These are phyloP conservation scores for Xenopus petersii DNA, from an alignment of 2,797 vertebrate genomes.

Conservation along the genomic window DNA sequence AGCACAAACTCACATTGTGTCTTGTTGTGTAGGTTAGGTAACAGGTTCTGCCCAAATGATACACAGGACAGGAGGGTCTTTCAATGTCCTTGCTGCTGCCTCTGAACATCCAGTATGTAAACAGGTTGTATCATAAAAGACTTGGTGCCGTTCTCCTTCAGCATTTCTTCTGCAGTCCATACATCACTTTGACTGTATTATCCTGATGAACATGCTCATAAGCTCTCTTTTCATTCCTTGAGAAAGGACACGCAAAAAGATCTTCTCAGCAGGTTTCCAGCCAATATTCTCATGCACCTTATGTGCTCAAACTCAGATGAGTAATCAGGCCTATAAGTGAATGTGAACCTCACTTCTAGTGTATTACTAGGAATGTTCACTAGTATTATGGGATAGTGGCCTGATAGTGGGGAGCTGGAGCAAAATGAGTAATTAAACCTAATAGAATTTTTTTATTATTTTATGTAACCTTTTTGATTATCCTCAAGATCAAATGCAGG, in stretches of 20 bases:
- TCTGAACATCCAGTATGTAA: slow-evolving; percentile 8
- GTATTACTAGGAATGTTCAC: too few relatives aligned
- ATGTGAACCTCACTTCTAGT: too few relatives aligned
- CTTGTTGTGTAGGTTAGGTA: slow-evolving; percentile 31
- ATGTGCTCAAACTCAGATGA: too few relatives aligned
- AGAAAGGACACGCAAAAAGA: slow-evolving; percentile 17
- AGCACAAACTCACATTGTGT: slow-evolving; percentile 1
- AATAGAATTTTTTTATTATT: too few relatives aligned
- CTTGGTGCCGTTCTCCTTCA: slow-evolving; percentile 23
- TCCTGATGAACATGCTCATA: neutral
- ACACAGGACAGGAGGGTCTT: slow-evolving; percentile 13
- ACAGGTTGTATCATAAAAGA: slow-evolving; percentile 3
- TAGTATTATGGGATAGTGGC: too few relatives aligned
- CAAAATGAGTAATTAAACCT: too few relatives aligned
- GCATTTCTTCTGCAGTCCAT: slow-evolving; percentile 22
- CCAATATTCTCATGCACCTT: too few relatives aligned
- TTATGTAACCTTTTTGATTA: too few relatives aligned
- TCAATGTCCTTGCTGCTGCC: slow-evolving; percentile 19
- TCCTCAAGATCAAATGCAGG: too few relatives aligned
- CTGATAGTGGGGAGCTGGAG: too few relatives aligned
- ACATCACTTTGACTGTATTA: slow-evolving; percentile 19
- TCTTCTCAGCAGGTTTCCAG: neutral
- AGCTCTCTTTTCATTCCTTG: neutral
- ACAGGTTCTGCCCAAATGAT: neutral
- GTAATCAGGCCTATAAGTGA: too few relatives aligned